These are phyloP conservation scores for Venustoraphidia nigricollis DNA, from an alignment of 2,888 invertebrate species.

Conservation along the genomic window DNA sequence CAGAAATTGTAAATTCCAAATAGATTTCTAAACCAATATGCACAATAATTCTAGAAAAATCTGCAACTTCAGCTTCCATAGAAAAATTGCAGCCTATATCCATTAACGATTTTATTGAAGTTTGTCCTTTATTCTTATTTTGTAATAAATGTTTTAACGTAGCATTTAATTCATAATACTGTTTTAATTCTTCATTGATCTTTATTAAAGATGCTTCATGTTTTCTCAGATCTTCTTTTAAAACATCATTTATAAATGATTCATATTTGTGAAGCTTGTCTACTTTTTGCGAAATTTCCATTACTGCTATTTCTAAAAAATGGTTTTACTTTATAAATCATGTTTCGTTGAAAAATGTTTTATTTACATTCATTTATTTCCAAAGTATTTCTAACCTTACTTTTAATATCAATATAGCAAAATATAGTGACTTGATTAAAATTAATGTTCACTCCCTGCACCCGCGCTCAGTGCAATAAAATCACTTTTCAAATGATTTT, in stretches of 20 bases:
- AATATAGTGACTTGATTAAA: too few species aligned
- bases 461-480: too few species aligned
- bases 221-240: constrained; percentile 52
- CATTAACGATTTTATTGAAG: constrained; percentile 49
- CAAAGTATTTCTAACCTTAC: too few species aligned
- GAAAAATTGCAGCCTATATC: constrained; percentile 77
- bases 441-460: too few species aligned
- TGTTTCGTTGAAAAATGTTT: too few species aligned
- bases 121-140: constrained; percentile 34
- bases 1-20: constrained; percentile 52
- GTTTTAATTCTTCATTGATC: constrained; percentile 51
- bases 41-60: constrained; percentile 49
- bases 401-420: too few species aligned
- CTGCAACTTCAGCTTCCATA: constrained; percentile 56
- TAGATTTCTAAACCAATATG: constrained; percentile 63
- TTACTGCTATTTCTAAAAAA: too few species aligned
- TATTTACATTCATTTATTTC: too few species aligned
- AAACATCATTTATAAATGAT: constrained; percentile 58
- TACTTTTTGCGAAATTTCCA: too few species aligned
- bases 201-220: constrained; percentile 41
- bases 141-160: constrained; percentile 44
- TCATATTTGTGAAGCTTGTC: constrained; percentile 33
- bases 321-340: too few species aligned
- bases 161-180: constrained; percentile 57
- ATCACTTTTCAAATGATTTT: too few species aligned